These are phyloP conservation scores for Ectropis grisescens DNA, from an alignment of 1,140 invertebrate genomes.

Conservation along the genomic window DNA sequence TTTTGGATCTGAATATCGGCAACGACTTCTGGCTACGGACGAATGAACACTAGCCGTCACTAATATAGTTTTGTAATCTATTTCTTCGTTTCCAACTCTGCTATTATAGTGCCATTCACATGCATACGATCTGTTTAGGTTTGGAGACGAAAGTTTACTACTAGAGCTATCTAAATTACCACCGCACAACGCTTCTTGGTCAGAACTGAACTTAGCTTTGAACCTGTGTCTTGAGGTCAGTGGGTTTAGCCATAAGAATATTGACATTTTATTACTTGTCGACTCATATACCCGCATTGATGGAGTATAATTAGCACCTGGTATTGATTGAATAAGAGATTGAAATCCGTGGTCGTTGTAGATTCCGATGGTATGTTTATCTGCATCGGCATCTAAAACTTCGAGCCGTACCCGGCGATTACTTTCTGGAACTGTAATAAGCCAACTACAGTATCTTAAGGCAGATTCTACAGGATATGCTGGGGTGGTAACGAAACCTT, in stretches of 20 bases:
- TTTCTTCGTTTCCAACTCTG: not conserved
- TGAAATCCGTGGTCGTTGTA: slow-evolving; percentile 58
- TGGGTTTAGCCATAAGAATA: slow-evolving; percentile 69
- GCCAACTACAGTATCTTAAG: slow-evolving; percentile 77
- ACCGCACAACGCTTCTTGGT: slow-evolving; percentile 64
- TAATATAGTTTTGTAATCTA: slow-evolving; percentile 26
- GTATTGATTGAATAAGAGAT: slow-evolving; percentile 37
- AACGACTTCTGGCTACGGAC: slow-evolving; percentile 4
- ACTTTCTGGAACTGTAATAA: slow-evolving; percentile 73
- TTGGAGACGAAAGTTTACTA: slow-evolving; percentile 30
- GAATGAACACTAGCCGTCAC: slow-evolving; percentile 24
- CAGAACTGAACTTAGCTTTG: slow-evolving; percentile 72
- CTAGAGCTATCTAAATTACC: slow-evolving; percentile 24
- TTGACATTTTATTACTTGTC: slow-evolving; percentile 74
- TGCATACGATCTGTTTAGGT: slow-evolving; percentile 27
- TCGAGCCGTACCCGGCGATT: slow-evolving; percentile 60
- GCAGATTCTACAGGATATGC: slow-evolving; percentile 75
- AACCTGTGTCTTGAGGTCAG: slow-evolving; percentile 72
- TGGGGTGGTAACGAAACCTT: slow-evolving; percentile 76
- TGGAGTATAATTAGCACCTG: not conserved
- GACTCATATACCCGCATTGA: slow-evolving; percentile 64
- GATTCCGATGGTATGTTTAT: slow-evolving; percentile 28
- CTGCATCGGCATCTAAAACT: slow-evolving; percentile 27
- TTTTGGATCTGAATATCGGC: too few species aligned
- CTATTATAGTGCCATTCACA: slow-evolving; percentile 42